Base-by-base conservation (phyloP, 2,797 vertebrate genomes). In the Mallotus villosus region DNA sequence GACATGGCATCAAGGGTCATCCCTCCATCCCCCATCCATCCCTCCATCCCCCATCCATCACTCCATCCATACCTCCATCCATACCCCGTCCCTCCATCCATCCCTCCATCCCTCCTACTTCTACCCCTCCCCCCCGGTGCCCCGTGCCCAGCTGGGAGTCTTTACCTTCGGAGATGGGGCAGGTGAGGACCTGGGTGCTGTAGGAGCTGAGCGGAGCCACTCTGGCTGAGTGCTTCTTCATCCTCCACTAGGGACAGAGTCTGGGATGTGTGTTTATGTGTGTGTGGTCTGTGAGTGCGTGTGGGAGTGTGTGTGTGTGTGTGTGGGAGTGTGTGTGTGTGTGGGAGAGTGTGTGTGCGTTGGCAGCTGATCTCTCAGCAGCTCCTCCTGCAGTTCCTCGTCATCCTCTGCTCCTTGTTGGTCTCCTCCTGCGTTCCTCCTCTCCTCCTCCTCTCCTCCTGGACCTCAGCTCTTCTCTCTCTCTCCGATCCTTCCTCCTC, bases 181-280 rank as follows among this genome's bases (percentile, higher is more conserved):
- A 93, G 90, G 93, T 93, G 24, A 94, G 91, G 84, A 94, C 93
- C 89, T 94, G 93, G 85, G 93, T 89, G 90, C 93, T 94, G 91
- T 93, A 94, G 19, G 93, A 94, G 89, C 91, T 93, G 87, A 94
- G 93, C 77, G 93, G 93, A 90, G 92, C 92, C 86, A 94, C 93
- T 87, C 92, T 90, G 85, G 94, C 92, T 57, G 92, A 94, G 82
- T 94, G 94, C 84, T 94, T 94, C 93, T 93, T 94, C 94, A 94
- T 94, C 82, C 88, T 94, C 90, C 85, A 74, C 83, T 85, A 80
- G 84, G 83, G 74, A 67, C 76, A 82, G 84, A 84, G 82, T 79
- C 76, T 81, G 70, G 74, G 83, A 77, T 67, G 73, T 78, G 71
- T 76, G 63, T 74, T 68, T 55, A 79, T 68, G 62, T 72, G 69